Evolutionary conservation across 2,797 vertebrate species (phyloP).

Genomic region (Anas capensis): DNA sequence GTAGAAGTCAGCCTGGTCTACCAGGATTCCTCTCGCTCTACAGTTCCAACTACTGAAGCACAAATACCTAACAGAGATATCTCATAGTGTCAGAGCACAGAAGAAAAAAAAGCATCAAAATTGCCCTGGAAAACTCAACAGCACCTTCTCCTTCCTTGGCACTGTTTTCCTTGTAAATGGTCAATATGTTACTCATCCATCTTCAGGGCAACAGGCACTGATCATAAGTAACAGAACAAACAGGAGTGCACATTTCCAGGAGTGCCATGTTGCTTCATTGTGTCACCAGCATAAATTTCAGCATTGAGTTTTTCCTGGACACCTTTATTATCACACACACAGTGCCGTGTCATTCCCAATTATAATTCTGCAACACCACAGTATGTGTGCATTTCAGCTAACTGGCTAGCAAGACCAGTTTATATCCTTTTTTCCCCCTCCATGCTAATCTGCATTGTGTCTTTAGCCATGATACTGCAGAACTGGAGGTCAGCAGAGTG

Average conservation of each 20-base stretch:
- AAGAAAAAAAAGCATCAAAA: neutral
- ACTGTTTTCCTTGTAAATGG: neutral
- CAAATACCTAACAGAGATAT: fast-evolving
- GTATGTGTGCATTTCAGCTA: neutral
- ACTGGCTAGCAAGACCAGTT: neutral
- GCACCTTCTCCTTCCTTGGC: neutral
- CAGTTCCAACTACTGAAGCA: neutral
- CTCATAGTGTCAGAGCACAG: neutral
- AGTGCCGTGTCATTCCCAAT: neutral
- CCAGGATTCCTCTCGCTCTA: neutral
- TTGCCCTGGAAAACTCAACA: neutral
- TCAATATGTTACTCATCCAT: neutral
- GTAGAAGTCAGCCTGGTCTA: neutral
- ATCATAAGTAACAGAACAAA: neutral
- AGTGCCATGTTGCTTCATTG: neutral
- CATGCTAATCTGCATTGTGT: fast-evolving
- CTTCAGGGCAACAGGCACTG: neutral
- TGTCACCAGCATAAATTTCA: neutral
- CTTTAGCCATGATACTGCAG: neutral
- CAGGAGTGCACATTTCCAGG: fast-evolving
- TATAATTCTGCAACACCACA: neutral
- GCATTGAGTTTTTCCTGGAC: neutral
- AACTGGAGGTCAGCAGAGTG: neutral
- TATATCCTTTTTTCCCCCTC: neutral
- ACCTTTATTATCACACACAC: neutral